Base-by-base conservation (phyloP, 2,888 invertebrate species). In the Siphlonurus alternatus region DNA sequence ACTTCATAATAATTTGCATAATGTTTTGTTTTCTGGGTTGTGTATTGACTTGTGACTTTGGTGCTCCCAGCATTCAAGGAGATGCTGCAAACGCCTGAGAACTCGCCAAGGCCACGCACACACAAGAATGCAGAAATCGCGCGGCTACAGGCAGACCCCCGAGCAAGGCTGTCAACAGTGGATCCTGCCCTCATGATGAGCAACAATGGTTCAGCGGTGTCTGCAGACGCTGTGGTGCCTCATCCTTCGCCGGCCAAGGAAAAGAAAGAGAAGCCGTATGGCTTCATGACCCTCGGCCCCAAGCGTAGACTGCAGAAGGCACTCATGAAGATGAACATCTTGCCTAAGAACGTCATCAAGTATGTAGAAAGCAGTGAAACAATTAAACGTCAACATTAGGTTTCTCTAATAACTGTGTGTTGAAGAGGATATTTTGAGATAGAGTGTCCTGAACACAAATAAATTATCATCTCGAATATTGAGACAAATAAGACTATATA, bases 221-320 rank as follows among this genome's bases (percentile, higher is more conserved):
- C n/a, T n/a, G n/a, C n/a, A n/a, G n/a, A n/a, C n/a, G 38, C 5
- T 38, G 7, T 15, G 5, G 7, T 38, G 15, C 38, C 38, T 10
- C 38, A 38, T 59, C 73, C 72, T 10, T 76, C 77, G 25, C 76
- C 77, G 2, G 76, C 76, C 66, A 78, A 78, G 68, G 74, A 76
- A 59, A 74, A 75, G 56, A 78, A 71, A 70, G 75, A 72, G 66
- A 74, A 64, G 67, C 76, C 75, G 66, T 71, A 77, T 71, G 81
- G 88, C 64, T 93, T 93, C 72, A 93, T 93, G 90, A 93, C 93
- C 25, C 79, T 91, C 66, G 93, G 90, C 1, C 89, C 93, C 63
- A 91, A 91, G 72, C 83, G 88, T 69, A 82, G 89, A 70, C 77
- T 94, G 65, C 89, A 89, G 71, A 90, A 88, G 75, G 90, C 89